Percentiles rank a stretch among this genome's conserved stretches.
Evolutionary conservation across 2,113 vertebrate species (phyloP).

Genomic region (Hiodon tergisus): DNA sequence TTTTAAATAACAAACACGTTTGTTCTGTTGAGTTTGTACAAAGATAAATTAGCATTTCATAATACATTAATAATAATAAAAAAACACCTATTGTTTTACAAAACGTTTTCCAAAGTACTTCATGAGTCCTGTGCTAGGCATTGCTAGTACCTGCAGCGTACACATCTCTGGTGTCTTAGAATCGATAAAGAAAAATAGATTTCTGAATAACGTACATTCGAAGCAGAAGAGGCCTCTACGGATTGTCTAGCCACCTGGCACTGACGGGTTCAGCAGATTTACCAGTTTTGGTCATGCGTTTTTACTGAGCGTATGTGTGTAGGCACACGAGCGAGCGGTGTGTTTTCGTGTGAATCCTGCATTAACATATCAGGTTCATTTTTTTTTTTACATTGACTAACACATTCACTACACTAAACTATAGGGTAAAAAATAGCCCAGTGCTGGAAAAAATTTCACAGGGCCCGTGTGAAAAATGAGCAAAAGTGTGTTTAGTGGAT

Average conservation of each 20-base stretch:
- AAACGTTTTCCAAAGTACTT: conserved; percentile 38
- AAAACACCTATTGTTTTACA: conserved; percentile 45
- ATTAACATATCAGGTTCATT: background rate
- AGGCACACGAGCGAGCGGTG: no score
- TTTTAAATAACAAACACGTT: conserved; percentile 65
- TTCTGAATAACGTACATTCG: conserved; percentile 24
- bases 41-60: conserved; percentile 72
- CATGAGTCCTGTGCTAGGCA: conserved; percentile 17
- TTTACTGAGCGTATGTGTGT: background rate
- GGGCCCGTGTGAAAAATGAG: background rate
- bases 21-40: conserved; percentile 56
- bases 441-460: background rate
- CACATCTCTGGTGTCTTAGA: conserved; percentile 42
- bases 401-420: background rate
- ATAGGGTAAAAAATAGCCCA: background rate
- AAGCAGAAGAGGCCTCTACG: background rate
- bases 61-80: conserved; percentile 55
- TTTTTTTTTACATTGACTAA: background rate
- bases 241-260: background rate
- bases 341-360: no score
- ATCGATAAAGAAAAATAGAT: conserved; percentile 20
- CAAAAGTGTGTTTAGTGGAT: background rate
- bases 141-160: conserved; percentile 28
- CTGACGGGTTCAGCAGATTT: background rate
- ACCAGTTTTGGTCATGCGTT: background rate